These are phyloP conservation scores for Drosophila persimilis DNA, from an alignment of 1,140 invertebrate genomes.

Conservation along the genomic window DNA sequence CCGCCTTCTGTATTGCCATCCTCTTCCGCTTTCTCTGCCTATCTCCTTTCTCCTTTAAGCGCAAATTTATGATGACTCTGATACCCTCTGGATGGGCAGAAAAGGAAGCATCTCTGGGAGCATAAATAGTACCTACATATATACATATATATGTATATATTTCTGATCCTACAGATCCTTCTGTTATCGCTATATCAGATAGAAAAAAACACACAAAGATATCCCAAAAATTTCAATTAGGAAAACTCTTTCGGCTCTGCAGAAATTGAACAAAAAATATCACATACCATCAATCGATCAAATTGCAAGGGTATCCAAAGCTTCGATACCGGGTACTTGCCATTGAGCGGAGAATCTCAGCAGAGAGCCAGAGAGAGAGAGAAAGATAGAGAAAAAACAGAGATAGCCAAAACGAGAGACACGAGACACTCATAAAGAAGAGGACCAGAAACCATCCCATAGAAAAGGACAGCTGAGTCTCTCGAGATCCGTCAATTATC, in stretches of 20 bases:
- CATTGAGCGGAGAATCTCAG: too few species aligned
- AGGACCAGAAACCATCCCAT: too few species aligned
- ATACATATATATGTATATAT: too few species aligned
- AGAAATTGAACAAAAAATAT: too few species aligned
- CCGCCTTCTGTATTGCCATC: slow-evolving; percentile 5
- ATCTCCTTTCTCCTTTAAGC: slow-evolving; percentile 9
- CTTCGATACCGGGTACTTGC: too few species aligned
- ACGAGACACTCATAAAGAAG: background rate
- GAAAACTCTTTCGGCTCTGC: background rate
- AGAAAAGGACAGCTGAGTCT: too few species aligned
- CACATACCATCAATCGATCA: too few species aligned
- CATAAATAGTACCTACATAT: background rate
- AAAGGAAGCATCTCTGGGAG: slow-evolving; percentile 15
- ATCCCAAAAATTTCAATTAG: background rate
- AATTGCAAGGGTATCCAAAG: too few species aligned
- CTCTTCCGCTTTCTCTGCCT: slow-evolving; percentile 8
- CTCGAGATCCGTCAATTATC: too few species aligned
- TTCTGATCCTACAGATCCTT: too few species aligned
- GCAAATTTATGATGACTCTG: slow-evolving; percentile 47
- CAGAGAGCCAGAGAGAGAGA: background rate
- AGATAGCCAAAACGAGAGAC: background rate
- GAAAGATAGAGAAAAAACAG: background rate
- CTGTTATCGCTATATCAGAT: too few species aligned
- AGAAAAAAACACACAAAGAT: too few species aligned
- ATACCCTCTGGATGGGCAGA: slow-evolving; percentile 24